Evolutionary conservation across 2,888 invertebrate genomes (phyloP), one percentile per base, ranked within the genome.

Genomic region (Escarpia spicata): DNA sequence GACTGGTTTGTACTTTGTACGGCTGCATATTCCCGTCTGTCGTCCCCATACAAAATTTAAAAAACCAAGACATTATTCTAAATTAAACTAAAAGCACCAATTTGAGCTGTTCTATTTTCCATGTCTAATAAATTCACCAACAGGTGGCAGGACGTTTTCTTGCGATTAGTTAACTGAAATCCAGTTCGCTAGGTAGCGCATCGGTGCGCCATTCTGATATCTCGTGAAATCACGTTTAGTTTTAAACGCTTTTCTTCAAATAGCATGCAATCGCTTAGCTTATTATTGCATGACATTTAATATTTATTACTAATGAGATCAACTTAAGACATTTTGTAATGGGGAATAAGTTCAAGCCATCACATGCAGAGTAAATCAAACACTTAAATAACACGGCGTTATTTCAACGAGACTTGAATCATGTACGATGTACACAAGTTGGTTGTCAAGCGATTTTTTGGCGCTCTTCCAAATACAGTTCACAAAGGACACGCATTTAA

Each of bases 361-460:
- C 3, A 26, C 26, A 75, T 26, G 75, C 75, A 19, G 75, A 75
- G 75, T 75, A 75, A 75, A 75, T 75, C 15, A 75, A 75, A 75
- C 19, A 75, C 3, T 75, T 75, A 75, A 75, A 75, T 75, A 26
- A 75, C 19, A 75, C 45, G 15, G 52, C 52, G 91, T 45, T 43
- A 91, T 91, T 91, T 91, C 43, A n/a, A 43, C 52, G 91, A 91
- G 91, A 91, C 44, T 52, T 91, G 19, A 75, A 6, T 75, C 75
- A 75, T 26, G 75, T 75, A 75, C 91, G 44, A 92, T 92, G 90
- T 92, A 92, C 90, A 92, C 92, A 92, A 92, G 43, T 52, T 90
- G 52, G 92, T 93, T 93, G 93, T 93, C 93, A 93, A 92, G 93
- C 75, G 75, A n/a, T 75, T 19, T 75, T 75, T 93, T 90, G 58